These are phyloP conservation scores for Sebastes minor DNA, from an alignment of 2,797 vertebrate species.

Conservation along the genomic window DNA sequence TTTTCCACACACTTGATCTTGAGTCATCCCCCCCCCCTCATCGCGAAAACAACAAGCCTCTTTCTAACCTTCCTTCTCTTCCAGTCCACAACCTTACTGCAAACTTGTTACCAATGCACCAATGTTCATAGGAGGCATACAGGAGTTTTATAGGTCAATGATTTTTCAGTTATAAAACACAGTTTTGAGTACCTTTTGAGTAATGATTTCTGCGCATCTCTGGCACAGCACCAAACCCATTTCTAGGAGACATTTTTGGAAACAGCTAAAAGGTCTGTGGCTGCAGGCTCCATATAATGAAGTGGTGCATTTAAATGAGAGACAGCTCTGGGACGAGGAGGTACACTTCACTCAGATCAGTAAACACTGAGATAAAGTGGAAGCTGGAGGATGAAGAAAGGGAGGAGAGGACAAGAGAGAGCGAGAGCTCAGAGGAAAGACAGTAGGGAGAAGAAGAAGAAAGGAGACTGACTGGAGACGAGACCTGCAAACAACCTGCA, in stretches of 20 bases:
- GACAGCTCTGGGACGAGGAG: slow-evolving; percentile 39
- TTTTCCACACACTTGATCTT: slow-evolving; percentile 41
- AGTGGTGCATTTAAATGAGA: slow-evolving; percentile 64
- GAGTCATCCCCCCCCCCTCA: not conserved
- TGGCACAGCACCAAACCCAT: slow-evolving; percentile 53
- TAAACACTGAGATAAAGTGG: slow-evolving; percentile 48
- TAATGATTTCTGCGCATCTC: slow-evolving; percentile 51
- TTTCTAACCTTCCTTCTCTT: not conserved
- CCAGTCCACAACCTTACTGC: not conserved
- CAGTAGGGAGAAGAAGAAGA: not conserved
- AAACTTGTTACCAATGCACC: not conserved
- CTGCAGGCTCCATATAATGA: slow-evolving; percentile 59
- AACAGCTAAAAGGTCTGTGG: slow-evolving; percentile 51
- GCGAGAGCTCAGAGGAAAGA: not conserved
- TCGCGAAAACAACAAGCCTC: not conserved
- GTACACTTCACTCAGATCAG: slow-evolving; percentile 49
- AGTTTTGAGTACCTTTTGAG: slow-evolving; percentile 44
- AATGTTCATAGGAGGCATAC: not conserved
- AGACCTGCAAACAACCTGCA: not conserved
- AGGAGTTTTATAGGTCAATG: slow-evolving; percentile 21
- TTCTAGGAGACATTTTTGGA: slow-evolving; percentile 54
- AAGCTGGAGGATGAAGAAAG: slow-evolving; percentile 9
- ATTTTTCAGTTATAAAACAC: slow-evolving; percentile 16
- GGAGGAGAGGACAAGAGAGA: not conserved
- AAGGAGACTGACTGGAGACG: not conserved